Conservation (phyloP, 2,113 vertebrate genomes). For the Ceyx cyanopectus region DNA sequence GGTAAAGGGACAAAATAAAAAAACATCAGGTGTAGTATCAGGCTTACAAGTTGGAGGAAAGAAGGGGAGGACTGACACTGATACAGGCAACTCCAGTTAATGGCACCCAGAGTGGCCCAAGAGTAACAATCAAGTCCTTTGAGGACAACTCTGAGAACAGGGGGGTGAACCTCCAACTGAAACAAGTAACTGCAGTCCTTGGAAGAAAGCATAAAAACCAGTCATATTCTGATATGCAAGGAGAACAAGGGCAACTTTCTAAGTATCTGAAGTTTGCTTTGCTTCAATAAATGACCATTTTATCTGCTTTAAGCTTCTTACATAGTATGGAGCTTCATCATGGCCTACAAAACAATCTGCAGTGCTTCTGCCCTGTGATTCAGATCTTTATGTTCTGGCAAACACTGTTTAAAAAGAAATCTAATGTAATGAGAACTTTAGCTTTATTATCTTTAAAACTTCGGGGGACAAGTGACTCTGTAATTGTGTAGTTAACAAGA, state of each 20-base stretch:
- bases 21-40: not conserved
- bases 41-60: not conserved
- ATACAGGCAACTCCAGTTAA: not conserved
- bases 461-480: not conserved
- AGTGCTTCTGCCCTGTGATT: not conserved
- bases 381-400: not conserved
- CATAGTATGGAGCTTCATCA: not conserved
- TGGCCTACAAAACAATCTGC: not conserved
- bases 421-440: not conserved
- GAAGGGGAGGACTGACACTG: not conserved
- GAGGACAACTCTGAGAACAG: not conserved
- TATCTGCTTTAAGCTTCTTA: not conserved
- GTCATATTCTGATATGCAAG: not conserved
- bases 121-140: not conserved
- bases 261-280: not conserved
- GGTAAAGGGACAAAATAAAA: not conserved
- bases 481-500: conserved; percentile 10
- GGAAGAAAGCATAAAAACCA: not conserved
- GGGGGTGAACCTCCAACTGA: not conserved
- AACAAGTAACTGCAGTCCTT: not conserved
- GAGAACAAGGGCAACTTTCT: not conserved
- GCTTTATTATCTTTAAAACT: not conserved
- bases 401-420: not conserved
- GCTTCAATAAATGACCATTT: not conserved
- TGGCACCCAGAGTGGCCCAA: not conserved